A percentile compares a stretch with the other conserved stretches of the same genome.
Evolutionary conservation across 2,113 vertebrate genomes (phyloP).

Genomic region (Machaerirhynchus nigripectus): DNA sequence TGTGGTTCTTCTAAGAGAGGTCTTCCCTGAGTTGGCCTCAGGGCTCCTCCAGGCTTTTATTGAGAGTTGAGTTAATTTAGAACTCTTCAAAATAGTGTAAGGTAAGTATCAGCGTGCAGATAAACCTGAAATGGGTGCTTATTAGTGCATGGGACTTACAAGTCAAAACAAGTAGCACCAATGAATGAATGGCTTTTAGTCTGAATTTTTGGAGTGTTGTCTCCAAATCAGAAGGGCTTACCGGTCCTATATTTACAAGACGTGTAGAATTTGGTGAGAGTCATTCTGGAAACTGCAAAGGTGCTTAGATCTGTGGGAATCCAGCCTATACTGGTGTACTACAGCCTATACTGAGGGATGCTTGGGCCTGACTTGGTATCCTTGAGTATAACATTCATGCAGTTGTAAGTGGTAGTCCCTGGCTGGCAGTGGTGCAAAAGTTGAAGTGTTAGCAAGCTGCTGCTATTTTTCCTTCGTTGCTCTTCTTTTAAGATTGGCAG

Average conservation of each 20-base stretch:
- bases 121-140: background rate
- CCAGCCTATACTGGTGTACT: background rate
- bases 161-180: background rate
- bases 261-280: background rate
- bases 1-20: background rate
- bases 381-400: background rate
- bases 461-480: background rate
- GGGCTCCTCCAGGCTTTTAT: background rate
- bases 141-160: background rate
- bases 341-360: background rate
- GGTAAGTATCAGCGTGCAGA: background rate
- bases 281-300: background rate
- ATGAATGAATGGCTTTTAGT: accelerated
- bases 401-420: background rate
- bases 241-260: background rate
- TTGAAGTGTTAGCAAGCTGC: background rate
- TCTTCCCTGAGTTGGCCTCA: background rate
- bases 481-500: background rate
- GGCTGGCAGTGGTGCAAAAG: background rate
- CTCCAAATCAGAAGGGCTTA: background rate
- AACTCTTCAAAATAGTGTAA: background rate
- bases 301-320: background rate
- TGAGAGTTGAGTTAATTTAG: background rate
- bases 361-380: background rate
- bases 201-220: background rate